A percentile compares a stretch with the other conserved stretches of the same genome.
Evolutionary conservation across 2,797 vertebrate species (phyloP).

Genomic region (Epinephelus awoara): DNA sequence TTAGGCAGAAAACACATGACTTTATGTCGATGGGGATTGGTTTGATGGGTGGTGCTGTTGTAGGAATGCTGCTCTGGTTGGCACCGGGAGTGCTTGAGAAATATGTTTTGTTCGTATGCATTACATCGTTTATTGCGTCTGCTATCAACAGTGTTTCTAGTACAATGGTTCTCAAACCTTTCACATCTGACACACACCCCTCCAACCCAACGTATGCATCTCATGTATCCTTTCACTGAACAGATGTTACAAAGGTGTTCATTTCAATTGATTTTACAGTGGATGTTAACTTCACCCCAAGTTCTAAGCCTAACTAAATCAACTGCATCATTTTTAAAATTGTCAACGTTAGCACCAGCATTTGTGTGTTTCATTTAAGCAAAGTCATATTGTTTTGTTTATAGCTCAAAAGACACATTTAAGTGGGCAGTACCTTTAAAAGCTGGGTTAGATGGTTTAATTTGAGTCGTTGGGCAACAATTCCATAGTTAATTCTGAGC

Average conservation of each 20-base stretch:
- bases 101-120: neutral
- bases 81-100: neutral
- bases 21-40: constrained; percentile 22
- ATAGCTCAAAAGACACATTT: no score
- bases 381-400: no score
- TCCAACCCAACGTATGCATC: neutral
- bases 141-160: neutral
- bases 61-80: constrained; percentile 22
- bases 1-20: constrained; percentile 50
- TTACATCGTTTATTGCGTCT: neutral
- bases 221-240: neutral
- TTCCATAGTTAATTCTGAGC: no score
- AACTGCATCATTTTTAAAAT: no score
- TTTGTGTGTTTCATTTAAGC: no score
- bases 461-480: no score
- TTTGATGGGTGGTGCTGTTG: constrained; percentile 15
- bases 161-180: no score
- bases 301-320: no score
- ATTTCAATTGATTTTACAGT: neutral
- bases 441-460: no score
- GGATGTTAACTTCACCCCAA: neutral
- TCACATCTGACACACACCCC: neutral
- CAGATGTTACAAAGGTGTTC: neutral
- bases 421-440: no score
- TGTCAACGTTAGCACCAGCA: no score